Base-by-base conservation (phyloP, 2,113 vertebrate species). In the Columba livia region DNA sequence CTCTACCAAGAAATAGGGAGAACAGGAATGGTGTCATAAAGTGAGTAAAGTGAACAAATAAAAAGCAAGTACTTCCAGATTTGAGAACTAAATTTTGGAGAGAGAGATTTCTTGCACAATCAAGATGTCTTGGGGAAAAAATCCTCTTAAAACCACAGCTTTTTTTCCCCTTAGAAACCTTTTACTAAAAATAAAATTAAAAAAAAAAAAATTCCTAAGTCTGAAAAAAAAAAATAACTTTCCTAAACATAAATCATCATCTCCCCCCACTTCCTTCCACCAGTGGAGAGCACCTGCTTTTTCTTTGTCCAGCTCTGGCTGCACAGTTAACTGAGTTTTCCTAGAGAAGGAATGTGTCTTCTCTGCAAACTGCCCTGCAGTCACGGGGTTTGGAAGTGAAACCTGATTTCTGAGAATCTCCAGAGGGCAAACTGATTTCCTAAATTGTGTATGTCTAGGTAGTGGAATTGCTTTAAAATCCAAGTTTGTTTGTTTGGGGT, bases 171-270 rank as follows among this genome's bases (percentile, higher is more conserved):
- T 93, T 48, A 79, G 62, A 97, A 90, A 26, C 38, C n/a, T 93
- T 91, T 94, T 82, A 62, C 81, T 90, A 81, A 85, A 94, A 84
- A 84, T 65, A 42, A 50, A 23, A 32, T 57, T 44, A 58, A 32
- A 79, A 86, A 78, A 60, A 31, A 83, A 60, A 83, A 79, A 90
- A 96, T 97, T 97, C 62, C 34, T 65, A 51, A 77, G 85, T 79
- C 66, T 97, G 93, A 94, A 85, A 89, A 95, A 89, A 94, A 93
- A 26, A 6, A 53, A 66, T 79, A 96, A 77, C 20, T 51, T 87
- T 95, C 91, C 58, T 93, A 74, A 95, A 82, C 78, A 91, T 94
- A 94, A 96, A 89, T 97, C 94, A 93, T 86, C 31, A 28, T 93
- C 34, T 95, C 19, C 40, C 74, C 54, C 47, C 5, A 56, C 40